phyloP scores from a whole-genome alignment of 2,888 invertebrate genomes.

The Actias luna region DNA sequence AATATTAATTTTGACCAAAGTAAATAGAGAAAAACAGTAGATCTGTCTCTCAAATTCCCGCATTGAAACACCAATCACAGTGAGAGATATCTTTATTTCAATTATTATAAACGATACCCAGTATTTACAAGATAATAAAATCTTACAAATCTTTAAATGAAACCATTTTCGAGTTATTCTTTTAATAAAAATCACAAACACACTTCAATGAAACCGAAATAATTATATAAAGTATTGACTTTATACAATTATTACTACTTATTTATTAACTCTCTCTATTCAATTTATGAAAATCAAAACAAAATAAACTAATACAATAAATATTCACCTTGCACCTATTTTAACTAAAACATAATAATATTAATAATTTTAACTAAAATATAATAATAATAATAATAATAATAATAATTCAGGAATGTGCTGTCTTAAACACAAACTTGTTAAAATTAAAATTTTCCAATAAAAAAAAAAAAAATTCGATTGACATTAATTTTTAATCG shows the following conservation, averaged over 20 bases:
- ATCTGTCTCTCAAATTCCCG: no score
- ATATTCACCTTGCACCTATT: conserved; percentile 60
- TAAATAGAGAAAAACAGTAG: no score
- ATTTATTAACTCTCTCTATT: conserved; percentile 20
- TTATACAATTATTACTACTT: conserved; percentile 33
- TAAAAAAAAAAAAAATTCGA: no score
- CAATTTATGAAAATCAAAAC: conserved; percentile 39
- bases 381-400: no score
- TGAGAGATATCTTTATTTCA: conserved; percentile 73
- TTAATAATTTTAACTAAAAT: no score
- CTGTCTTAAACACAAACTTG: conserved; percentile 33
- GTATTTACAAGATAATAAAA: conserved; percentile 68
- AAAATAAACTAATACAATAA: conserved; percentile 57
- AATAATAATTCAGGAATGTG: conserved; percentile 51
- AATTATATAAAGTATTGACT: no score
- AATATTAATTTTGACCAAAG: no score
- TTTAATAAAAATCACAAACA: conserved; percentile 27
- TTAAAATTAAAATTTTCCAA: not conserved
- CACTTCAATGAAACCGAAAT: conserved; percentile 27
- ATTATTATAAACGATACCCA: conserved; percentile 59
- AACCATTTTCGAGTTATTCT: conserved; percentile 21
- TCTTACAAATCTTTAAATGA: conserved; percentile 25
- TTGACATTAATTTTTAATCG: no score
- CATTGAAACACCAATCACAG: conserved; percentile 55
- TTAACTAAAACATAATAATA: conserved; percentile 41